These are phyloP conservation scores for Lucilia sericata DNA, from an alignment of 1,140 invertebrate species.

Conservation along the genomic window DNA sequence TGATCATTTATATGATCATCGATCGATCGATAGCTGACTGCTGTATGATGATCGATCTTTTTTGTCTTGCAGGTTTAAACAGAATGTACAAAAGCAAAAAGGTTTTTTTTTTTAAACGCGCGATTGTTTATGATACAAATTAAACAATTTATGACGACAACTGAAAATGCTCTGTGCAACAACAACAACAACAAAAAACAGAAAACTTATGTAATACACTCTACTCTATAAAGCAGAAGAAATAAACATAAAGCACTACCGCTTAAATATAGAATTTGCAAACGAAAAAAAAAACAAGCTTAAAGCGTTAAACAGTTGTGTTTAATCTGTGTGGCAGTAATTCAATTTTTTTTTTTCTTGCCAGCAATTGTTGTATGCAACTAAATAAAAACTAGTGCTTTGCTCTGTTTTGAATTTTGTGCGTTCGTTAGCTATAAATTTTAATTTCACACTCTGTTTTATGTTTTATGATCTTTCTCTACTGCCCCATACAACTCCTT, in stretches of 20 bases:
- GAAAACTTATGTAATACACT: slow-evolving; percentile 32
- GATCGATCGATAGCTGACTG: slow-evolving; percentile 40
- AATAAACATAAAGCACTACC: slow-evolving; percentile 20
- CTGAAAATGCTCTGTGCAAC: no score
- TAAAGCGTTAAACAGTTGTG: slow-evolving; percentile 47
- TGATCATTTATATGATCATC: slow-evolving; percentile 28
- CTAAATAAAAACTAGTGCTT: neutral
- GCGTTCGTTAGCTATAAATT: slow-evolving; percentile 46
- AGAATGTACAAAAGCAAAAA: slow-evolving; percentile 45
- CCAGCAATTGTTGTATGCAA: neutral
- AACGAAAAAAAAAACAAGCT: slow-evolving; percentile 30
- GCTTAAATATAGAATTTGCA: slow-evolving; percentile 38
- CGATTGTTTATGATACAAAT: slow-evolving; percentile 69
- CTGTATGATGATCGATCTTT: slow-evolving; percentile 63
- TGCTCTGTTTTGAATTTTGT: neutral
- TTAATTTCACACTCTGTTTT: slow-evolving; percentile 38
- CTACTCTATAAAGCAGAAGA: neutral
- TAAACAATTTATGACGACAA: slow-evolving; percentile 67
- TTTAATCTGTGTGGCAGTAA: slow-evolving; percentile 34
- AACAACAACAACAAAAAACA: slow-evolving; percentile 1
- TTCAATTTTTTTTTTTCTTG: slow-evolving; percentile 13
- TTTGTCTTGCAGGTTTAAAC: slow-evolving; percentile 65
- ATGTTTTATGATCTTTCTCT: slow-evolving; percentile 21
- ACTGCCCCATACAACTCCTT: neutral
- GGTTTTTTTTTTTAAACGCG: slow-evolving; percentile 64